Evolutionary conservation across 2,113 vertebrate species (phyloP), one percentile per base, ranked within the genome.

Genomic region (Elephantulus edwardii): DNA sequence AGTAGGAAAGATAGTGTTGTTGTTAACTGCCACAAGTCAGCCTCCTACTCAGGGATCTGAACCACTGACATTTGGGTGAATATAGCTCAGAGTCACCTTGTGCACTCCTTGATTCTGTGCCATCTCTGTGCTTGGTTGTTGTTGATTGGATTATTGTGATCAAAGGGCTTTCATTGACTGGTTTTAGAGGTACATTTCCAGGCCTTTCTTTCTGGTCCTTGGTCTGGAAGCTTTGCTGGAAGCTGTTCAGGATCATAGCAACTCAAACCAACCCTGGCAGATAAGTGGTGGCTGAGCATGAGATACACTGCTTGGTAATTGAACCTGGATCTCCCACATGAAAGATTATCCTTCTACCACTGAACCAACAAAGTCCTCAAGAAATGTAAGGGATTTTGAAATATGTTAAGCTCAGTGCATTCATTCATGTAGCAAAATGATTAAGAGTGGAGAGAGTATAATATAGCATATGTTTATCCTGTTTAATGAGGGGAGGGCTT

Each of bases 341-440:
- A 6, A 62, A 3, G 58, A 30, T 62, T 26, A 62, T 8, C 10
- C 28, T 62, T 62, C 58, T 33, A 33, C 56, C 58, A 62, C 58
- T 62, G 58, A 33, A 62, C 28, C 58, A 62, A 26, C 56, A 58
- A 5, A 12, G 58, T 13, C 28, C 26, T 26, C 56, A 60, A 60
- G 26, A 28, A 82, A 48, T 30, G 6, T 70, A 78, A 58, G 9
- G 42, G 26, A n/a, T 10, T 17, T 33, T 13, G 13, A 52, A 77
- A 19, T 48, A 24, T 68, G 28, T 77, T 74, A 68, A 72, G 52
- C 20, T 81, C 54, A 84, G 42, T 66, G 33, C 5, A 62, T 74
- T 77, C 38, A 56, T 68, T 85, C 76, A 56, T 22, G 75, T 28
- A 82, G 70, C 16, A 93, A 90, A 76, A 91, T 75, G 70, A 44